A percentile compares a stretch with the other conserved stretches of the same genome.
Conservation (phyloP, 2,888 invertebrate genomes). For the Orthosia gothica region DNA sequence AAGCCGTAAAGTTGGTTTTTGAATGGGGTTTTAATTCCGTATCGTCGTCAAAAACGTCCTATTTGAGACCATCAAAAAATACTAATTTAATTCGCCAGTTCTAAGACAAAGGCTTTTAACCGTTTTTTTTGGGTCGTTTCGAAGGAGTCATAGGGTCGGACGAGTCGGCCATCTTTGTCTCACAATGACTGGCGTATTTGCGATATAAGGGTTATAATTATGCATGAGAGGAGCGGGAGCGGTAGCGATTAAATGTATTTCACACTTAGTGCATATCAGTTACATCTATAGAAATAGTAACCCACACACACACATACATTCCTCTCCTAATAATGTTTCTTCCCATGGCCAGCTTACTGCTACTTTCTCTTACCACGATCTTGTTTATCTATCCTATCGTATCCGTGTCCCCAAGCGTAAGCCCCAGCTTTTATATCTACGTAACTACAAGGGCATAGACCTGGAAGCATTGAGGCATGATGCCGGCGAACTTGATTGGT, state of each 20-base stretch:
- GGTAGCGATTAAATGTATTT: not conserved
- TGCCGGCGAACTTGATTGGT: no score
- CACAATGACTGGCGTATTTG: constrained; percentile 47
- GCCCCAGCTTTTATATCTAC: no score
- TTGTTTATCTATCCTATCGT: no score
- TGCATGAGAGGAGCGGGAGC: not conserved
- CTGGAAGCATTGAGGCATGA: no score
- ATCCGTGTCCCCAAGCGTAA: no score
- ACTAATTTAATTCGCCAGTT: constrained; percentile 66
- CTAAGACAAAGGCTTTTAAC: constrained; percentile 63
- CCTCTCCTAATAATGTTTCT: no score
- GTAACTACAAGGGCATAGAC: no score
- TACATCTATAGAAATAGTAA: no score
- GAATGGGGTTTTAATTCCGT: not conserved
- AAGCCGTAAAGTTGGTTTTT: constrained; percentile 13
- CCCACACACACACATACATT: no score
- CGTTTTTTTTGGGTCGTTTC: constrained; percentile 57
- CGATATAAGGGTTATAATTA: not conserved
- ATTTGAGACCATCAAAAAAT: constrained; percentile 63
- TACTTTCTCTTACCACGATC: no score
- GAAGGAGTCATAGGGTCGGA: constrained; percentile 34
- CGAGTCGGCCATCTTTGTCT: constrained; percentile 45
- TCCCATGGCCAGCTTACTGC: no score
- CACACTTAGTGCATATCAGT: no score
- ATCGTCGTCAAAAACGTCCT: constrained; percentile 32